A percentile compares a stretch with the other conserved stretches of the same genome.
Conservation (phyloP, 2,113 vertebrate species). For the Macrotus californicus region DNA sequence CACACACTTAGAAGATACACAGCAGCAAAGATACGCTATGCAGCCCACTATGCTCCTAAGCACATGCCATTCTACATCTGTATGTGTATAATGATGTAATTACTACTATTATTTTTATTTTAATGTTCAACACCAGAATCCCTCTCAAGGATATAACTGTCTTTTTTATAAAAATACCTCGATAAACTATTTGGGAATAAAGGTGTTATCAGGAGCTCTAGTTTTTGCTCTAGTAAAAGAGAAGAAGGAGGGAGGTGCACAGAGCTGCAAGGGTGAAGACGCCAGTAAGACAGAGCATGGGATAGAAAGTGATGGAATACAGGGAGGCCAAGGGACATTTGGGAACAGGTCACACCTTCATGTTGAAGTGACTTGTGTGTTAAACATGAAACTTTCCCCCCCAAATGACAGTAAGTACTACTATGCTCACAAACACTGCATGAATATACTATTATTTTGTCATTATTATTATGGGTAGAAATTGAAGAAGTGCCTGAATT, state of each 20-base stretch:
- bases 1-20: background rate
- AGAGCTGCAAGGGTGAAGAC: background rate
- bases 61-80: background rate
- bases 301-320: background rate
- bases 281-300: accelerated
- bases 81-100: background rate
- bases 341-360: background rate
- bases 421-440: background rate
- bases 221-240: background rate
- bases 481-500: background rate
- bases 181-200: background rate
- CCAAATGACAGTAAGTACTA: background rate
- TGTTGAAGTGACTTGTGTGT: background rate
- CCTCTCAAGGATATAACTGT: background rate
- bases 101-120: background rate
- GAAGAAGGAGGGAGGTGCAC: background rate
- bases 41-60: background rate
- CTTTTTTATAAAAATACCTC: background rate
- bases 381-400: background rate
- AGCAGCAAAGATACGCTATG: background rate
- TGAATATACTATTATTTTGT: background rate
- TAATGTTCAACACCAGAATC: background rate
- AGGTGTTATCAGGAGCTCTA: background rate
- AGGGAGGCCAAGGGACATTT: background rate
- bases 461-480: background rate